Evolutionary conservation across 1,140 invertebrate genomes (phyloP), one percentile per base, ranked within the genome.

Genomic region (Sarcophaga bullata): DNA sequence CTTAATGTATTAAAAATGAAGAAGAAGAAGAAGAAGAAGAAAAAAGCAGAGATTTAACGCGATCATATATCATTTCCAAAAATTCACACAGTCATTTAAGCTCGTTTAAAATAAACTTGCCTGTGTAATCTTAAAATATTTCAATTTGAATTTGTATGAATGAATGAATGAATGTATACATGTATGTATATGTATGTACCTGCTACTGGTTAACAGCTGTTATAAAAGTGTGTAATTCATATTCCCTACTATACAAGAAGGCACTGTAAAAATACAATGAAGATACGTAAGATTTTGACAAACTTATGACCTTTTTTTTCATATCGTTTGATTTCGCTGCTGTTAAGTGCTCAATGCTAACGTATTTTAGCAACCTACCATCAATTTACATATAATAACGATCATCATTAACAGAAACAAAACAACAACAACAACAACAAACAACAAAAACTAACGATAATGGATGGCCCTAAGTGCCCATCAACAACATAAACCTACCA

Each of bases 371-470:
- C 25, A 37, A 37, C 25, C n/a, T 37, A 37, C 25, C 25, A 37
- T 37, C 25, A 37, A n/a, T n/a, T n/a, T n/a, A n/a, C n/a, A 76
- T 6, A 47, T 46, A 76, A 11, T n/a, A 78, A 50, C 17, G 9
- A 78, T 48, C 50, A 50, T 78, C 75, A 78, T 78, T 78, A 78
- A 78, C 75, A 78, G n/a, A n/a, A n/a, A n/a, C n/a, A n/a, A n/a
- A n/a, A 78, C 4, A 37, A 37, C 25, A 37, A 37, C 25, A 37
- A 37, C 25, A 37, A 37, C 25, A 37, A 37, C 1, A 37, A 4
- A 37, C n/a, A 37, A 37, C 25, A 37, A 37, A 37, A 78, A 78
- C 17, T 78, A 48, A 78, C 75, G 48, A 78, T 78, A 78, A 78
- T 78, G 75, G 48, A 78, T 78, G 75, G 75, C 19, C 25, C 50